phyloP scores from a whole-genome alignment of 1,140 invertebrate genomes.

The Drosophila murphyi region DNA sequence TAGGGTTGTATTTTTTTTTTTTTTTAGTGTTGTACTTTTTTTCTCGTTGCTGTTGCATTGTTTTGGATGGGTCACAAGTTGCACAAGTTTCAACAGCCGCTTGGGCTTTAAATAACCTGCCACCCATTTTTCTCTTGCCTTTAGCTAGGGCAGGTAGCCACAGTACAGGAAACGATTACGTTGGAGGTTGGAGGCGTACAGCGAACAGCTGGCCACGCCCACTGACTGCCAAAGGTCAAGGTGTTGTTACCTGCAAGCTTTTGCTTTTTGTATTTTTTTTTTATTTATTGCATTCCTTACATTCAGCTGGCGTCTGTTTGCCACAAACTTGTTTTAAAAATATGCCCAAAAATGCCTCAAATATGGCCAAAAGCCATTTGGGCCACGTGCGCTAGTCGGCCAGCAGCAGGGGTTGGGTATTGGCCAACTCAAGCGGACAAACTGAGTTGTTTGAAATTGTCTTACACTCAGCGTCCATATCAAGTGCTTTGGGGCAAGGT shows the following conservation, averaged over 20 bases:
- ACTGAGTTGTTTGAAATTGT: slow-evolving; percentile 1
- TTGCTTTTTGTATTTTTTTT: neutral
- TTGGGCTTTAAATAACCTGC: slow-evolving; percentile 42
- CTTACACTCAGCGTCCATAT: slow-evolving; percentile 3
- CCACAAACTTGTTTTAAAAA: slow-evolving; percentile 41
- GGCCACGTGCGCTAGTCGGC: slow-evolving; percentile 32
- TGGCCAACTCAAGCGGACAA: neutral
- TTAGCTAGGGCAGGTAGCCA: neutral
- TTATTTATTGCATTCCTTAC: slow-evolving; percentile 9
- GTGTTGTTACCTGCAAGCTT: slow-evolving; percentile 33
- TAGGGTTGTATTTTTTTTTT: neutral
- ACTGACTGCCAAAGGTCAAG: slow-evolving; percentile 67
- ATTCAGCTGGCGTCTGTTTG: slow-evolving; percentile 16
- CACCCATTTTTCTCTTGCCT: neutral
- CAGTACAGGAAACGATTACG: slow-evolving; percentile 55
- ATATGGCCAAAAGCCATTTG: slow-evolving; percentile 47
- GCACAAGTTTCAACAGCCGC: slow-evolving; percentile 41
- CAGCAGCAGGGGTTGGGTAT: neutral
- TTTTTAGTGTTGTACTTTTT: slow-evolving; percentile 1
- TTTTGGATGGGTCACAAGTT: slow-evolving; percentile 37
- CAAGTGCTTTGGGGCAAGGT: slow-evolving; percentile 9
- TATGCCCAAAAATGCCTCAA: slow-evolving; percentile 45
- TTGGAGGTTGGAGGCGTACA: slow-evolving; percentile 16
- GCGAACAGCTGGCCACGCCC: slow-evolving; percentile 26
- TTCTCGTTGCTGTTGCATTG: slow-evolving; percentile 21